These are phyloP conservation scores for Falco rusticolus DNA, from an alignment of 2,797 vertebrate genomes.

Conservation along the genomic window DNA sequence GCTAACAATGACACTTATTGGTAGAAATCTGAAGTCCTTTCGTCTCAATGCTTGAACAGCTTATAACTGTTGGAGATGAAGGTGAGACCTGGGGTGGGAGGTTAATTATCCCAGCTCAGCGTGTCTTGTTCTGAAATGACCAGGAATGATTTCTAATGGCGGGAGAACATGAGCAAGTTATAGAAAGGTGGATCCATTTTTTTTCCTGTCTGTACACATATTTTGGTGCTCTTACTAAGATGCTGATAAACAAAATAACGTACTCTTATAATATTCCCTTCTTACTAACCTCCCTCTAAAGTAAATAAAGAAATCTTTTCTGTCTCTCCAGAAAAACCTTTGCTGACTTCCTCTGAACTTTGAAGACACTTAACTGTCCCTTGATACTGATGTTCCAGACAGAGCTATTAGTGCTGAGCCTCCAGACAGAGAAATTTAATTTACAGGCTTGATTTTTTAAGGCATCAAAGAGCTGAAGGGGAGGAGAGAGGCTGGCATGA, in stretches of 20 bases:
- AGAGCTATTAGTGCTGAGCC: slow-evolving; percentile 39
- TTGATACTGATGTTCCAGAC: slow-evolving; percentile 55
- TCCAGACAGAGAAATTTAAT: slow-evolving; percentile 45
- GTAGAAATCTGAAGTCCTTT: not conserved
- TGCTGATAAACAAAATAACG: not conserved
- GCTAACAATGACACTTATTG: not conserved
- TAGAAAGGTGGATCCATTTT: not conserved
- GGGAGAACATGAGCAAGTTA: not conserved
- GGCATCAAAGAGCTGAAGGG: not conserved
- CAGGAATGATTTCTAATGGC: not conserved
- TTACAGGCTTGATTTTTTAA: slow-evolving; percentile 12
- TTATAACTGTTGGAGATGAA: not conserved
- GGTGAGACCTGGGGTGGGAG: not conserved
- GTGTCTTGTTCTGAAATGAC: not conserved
- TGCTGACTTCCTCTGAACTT: slow-evolving; percentile 9
- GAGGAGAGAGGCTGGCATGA: not conserved
- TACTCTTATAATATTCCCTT: not conserved
- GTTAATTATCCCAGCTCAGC: not conserved
- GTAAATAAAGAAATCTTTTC: not conserved
- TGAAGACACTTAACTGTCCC: not conserved
- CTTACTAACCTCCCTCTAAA: not conserved
- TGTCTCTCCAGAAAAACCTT: not conserved
- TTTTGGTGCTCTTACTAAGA: not conserved
- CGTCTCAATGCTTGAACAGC: not conserved
- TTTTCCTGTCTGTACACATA: not conserved